A percentile compares a stretch with the other conserved stretches of the same genome.
phyloP scores from a whole-genome alignment of 2,797 vertebrate genomes.

The Leptatherina wallacei region DNA sequence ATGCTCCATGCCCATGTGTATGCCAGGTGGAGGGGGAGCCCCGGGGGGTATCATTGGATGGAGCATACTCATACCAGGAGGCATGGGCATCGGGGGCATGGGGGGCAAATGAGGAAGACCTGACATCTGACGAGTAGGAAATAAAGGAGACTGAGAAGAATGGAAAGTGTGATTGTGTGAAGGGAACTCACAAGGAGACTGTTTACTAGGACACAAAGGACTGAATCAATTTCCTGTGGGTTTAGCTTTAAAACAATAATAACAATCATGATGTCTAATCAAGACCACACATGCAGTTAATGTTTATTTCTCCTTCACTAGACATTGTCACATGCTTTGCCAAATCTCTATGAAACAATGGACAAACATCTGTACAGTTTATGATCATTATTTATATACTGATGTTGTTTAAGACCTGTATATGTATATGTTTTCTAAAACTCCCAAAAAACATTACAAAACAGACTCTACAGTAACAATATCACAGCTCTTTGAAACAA shows the following conservation, averaged over 20 bases:
- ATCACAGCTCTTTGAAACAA: neutral
- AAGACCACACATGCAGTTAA: neutral
- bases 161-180: fast-evolving
- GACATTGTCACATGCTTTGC: too few relatives aligned
- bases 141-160: neutral
- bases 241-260: neutral
- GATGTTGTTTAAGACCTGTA: too few relatives aligned
- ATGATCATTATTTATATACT: too few relatives aligned
- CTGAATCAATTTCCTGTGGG: neutral
- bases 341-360: too few relatives aligned
- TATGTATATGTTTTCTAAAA: too few relatives aligned
- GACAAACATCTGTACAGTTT: too few relatives aligned
- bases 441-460: too few relatives aligned
- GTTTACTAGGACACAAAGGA: neutral
- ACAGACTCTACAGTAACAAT: neutral
- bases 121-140: conserved; percentile 67
- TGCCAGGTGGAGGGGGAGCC: conserved; percentile 82
- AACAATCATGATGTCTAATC: neutral
- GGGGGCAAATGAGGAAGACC: conserved; percentile 83
- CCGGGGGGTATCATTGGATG: conserved; percentile 86
- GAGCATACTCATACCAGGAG: conserved; percentile 83
- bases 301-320: too few relatives aligned
- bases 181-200: neutral
- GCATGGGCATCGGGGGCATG: conserved; percentile 84
- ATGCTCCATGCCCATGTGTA: conserved; percentile 85